Base-by-base conservation (phyloP, 2,797 vertebrate species). In the Rallus crepitans region DNA sequence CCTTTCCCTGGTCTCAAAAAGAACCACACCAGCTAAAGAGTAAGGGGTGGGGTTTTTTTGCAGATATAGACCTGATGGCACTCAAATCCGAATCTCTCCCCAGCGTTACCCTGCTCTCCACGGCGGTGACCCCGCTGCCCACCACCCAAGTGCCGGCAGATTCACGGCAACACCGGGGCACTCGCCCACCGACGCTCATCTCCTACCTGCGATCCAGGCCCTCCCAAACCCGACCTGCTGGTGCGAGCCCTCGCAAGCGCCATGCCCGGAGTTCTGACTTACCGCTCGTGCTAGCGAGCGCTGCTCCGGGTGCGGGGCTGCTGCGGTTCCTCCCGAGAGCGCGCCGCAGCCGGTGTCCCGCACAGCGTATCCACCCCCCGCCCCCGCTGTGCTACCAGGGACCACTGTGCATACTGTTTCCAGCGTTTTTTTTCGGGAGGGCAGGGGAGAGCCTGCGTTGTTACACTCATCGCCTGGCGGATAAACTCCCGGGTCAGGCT, bases 391-490 rank as follows among this genome's bases (percentile, higher is more conserved):
- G 42, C 18, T 27, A 12, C 10, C 17, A 7, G 60, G 12, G 9
- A 12, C 19, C 19, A 6, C 2, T 0, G 12, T 16, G 20, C 11
- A 3, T 0, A 20, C 0, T 0, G 23, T 30, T 30, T 47, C 31
- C 30, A 2, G 1, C 7, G 42, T 19, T 19, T 27, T 27, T 57
- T 11, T 39, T 27, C 0, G 2, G 63, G 33, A 71, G 9, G 56
- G 3, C 50, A 31, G 2, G 1, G 24, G 24, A 65, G 6, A 63
- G 65, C 8, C 6, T 8, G 2, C 12, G 12, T n/a, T 63, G 57
- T 66, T 30, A 7, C 2, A 28, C 6, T 7, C 37, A 28, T 6
- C 17, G 6, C 24, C 73, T 27, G 30, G 30, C 0, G 0, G 27
- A 18, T 16, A 35, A 37, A 28, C 20, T 68, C 35, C n/a, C 30